Base-by-base conservation (phyloP, 2,797 vertebrate species). In the Hippoglossus hippoglossus region DNA sequence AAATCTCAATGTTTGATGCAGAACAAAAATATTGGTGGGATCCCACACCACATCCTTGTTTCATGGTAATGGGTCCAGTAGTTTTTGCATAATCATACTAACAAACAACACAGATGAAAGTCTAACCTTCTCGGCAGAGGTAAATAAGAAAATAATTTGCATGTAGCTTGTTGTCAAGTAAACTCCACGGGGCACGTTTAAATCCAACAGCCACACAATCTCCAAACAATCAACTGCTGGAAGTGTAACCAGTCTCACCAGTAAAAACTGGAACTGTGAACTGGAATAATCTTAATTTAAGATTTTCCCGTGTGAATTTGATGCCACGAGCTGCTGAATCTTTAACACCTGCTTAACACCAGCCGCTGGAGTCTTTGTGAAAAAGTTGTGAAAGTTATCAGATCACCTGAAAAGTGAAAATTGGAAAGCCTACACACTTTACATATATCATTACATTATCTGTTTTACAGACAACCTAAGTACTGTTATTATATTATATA, bases 321-420 rank as follows among this genome's bases (percentile, higher is more conserved):
- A 51, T 16, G 41, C 18, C 6, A 10, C 22, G 26, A 24, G 21
- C 10, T 11, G 19, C 13, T 15, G 44, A 2, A 0, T 10, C 22
- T 47, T 0, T 24, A 28, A 8, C 26, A 50, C 50, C 7, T 67
- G 16, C 16, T 49, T 7, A 47, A 25, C 66, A 54, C 41, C 66
- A 60, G 52, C 69, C 55, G 26, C 70, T 59, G 72, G 26, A 71
- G 76, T 64, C n/a, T 44, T 6, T n/a, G 1, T 26, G 5, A n/a
- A 47, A 53, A 49, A 75, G n/a, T 25, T 69, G 58, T 67, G 10
- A 75, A 75, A 63, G 46, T 61, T 64, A 57, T 36, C 69, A 18
- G n/a, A 24, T 59, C n/a, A 8, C 3, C 28, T 13, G 26, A 13
- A 13, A 60, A 24, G 56, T 47, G 46, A 54, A 67, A 67, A 75